Percentiles rank a stretch among this genome's conserved stretches.
These are phyloP conservation scores for Alviniconcha marisindica DNA, from an alignment of 1,140 invertebrate species.

Conservation along the genomic window DNA sequence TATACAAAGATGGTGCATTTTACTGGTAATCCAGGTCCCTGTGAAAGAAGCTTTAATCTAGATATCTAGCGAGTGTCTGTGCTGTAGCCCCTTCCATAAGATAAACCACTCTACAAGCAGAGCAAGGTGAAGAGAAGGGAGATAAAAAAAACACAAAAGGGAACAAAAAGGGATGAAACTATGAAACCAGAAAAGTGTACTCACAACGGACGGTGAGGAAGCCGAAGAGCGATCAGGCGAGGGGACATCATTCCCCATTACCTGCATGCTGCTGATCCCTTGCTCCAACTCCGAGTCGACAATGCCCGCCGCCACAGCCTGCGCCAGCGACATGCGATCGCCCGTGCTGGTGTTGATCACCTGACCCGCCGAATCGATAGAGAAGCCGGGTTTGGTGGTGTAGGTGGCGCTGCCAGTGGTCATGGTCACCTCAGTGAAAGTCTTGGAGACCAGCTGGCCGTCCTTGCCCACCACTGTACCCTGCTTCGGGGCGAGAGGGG, in stretches of 20 bases:
- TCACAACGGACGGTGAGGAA: slow-evolving; percentile 32
- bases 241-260: slow-evolving; percentile 47
- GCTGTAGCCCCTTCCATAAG: no score
- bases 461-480: slow-evolving; percentile 52
- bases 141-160: background rate
- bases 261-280: slow-evolving; percentile 53
- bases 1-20: no score
- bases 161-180: background rate
- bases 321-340: slow-evolving; percentile 75
- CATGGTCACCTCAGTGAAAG: slow-evolving; percentile 61
- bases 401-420: slow-evolving; percentile 59
- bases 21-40: no score
- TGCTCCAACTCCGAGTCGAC: slow-evolving; percentile 82
- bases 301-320: slow-evolving; percentile 90
- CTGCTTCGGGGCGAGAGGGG: slow-evolving; percentile 60
- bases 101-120: background rate
- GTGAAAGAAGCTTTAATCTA: no score
- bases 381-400: slow-evolving; percentile 60
- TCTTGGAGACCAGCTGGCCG: slow-evolving; percentile 60
- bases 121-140: background rate
- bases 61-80: no score
- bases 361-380: slow-evolving; percentile 62
- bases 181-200: background rate
- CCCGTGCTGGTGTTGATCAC: slow-evolving; percentile 64
- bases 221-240: slow-evolving; percentile 15